These are phyloP conservation scores for Halcyon chelicuti DNA, from an alignment of 2,797 vertebrate species.

Conservation along the genomic window DNA sequence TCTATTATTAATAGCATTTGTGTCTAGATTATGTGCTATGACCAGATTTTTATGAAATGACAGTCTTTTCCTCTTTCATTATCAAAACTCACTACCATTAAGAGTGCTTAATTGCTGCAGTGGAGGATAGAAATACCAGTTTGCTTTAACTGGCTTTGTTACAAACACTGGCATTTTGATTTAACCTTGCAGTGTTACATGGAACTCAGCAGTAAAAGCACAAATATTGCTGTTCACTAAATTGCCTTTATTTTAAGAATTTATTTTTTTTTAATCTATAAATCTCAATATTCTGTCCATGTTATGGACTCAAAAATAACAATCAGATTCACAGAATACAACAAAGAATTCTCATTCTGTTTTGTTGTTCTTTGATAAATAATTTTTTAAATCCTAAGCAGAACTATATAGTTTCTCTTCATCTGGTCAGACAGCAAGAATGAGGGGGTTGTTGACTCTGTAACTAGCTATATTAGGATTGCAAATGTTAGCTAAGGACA, in stretches of 20 bases:
- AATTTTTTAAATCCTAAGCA: background rate
- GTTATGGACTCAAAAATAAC: background rate
- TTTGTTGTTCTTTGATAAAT: background rate
- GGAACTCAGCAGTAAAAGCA: background rate
- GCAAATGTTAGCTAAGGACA: background rate
- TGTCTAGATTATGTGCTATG: background rate
- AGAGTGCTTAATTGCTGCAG: background rate
- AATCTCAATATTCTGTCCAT: background rate
- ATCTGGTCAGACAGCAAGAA: background rate
- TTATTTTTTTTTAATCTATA: background rate
- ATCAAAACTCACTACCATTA: background rate
- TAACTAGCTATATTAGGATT: background rate
- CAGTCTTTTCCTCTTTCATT: background rate
- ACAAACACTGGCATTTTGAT: background rate
- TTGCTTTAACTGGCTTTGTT: background rate
- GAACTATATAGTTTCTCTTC: background rate
- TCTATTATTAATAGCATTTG: background rate
- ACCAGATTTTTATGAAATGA: background rate
- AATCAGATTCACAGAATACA: background rate
- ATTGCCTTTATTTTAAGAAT: background rate
- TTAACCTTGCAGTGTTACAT: background rate
- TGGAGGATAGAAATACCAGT: background rate
- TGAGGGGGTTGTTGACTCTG: background rate
- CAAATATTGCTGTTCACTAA: background rate
- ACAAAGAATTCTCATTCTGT: background rate